Evolutionary conservation across 2,113 vertebrate genomes (phyloP).

Genomic region (Brevimyrus niger): DNA sequence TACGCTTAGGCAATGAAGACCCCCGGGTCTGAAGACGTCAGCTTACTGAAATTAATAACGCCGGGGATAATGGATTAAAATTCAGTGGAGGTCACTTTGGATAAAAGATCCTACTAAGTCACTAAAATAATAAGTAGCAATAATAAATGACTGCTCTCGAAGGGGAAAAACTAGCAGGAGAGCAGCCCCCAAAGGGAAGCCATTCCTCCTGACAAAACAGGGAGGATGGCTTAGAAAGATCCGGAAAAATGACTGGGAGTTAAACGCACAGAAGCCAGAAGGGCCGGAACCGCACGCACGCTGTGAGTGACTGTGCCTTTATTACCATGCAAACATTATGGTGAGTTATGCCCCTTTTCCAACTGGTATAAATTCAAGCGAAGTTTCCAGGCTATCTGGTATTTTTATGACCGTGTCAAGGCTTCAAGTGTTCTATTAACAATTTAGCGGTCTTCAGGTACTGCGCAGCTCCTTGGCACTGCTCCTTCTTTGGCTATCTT

Average conservation of each 20-base stretch:
- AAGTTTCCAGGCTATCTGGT: background rate
- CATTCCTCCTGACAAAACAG: background rate
- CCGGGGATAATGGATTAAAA: background rate
- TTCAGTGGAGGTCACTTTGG: slow-evolving; percentile 1
- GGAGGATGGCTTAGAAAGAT: background rate
- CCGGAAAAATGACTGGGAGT: background rate
- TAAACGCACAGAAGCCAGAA: background rate
- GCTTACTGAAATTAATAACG: background rate
- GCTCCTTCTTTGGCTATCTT: background rate
- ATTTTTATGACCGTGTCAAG: background rate
- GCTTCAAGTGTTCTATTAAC: background rate
- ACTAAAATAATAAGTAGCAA: background rate
- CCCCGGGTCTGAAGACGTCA: background rate
- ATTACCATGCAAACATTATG: background rate
- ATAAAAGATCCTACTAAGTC: background rate
- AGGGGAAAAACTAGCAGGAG: background rate
- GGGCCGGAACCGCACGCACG: background rate
- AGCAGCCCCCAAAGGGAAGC: background rate
- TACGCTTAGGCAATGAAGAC: background rate
- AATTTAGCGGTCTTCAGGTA: background rate
- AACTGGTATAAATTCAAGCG: background rate
- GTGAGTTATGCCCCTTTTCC: background rate
- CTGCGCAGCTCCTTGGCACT: background rate
- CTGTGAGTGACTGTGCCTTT: background rate
- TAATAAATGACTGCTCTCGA: background rate